Percentiles rank a stretch among this genome's conserved stretches.
These are phyloP conservation scores for Dendrolimus pini DNA, from an alignment of 2,888 invertebrate genomes.

Conservation along the genomic window DNA sequence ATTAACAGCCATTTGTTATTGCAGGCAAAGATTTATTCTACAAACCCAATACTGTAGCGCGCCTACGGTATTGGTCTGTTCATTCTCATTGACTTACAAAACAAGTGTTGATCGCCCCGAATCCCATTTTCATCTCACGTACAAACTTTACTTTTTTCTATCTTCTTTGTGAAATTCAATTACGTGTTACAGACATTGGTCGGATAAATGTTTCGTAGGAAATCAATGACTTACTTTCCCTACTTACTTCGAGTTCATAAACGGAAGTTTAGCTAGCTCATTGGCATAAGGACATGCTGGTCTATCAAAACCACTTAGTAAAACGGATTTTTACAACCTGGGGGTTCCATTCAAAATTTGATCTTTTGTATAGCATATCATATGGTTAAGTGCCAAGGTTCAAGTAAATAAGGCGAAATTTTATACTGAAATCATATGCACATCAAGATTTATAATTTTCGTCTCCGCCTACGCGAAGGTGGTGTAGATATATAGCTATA, in stretches of 20 bases:
- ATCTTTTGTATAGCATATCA: background rate
- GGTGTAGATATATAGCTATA: too few relatives aligned
- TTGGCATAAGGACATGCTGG: too few relatives aligned
- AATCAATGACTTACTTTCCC: conserved; percentile 31
- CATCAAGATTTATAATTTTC: too few relatives aligned
- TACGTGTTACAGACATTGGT: conserved; percentile 48
- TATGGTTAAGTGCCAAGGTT: background rate
- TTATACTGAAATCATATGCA: too few relatives aligned
- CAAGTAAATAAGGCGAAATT: too few relatives aligned
- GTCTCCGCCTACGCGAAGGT: too few relatives aligned
- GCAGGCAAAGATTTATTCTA: conserved; percentile 19
- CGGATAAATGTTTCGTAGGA: conserved; percentile 36
- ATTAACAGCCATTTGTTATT: conserved; percentile 20
- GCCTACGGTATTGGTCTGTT: conserved; percentile 15
- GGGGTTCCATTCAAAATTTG: too few relatives aligned
- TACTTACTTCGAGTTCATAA: conserved; percentile 22
- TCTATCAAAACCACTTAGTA: too few relatives aligned
- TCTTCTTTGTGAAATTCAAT: conserved; percentile 65
- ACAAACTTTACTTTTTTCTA: conserved; percentile 61
- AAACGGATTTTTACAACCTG: too few relatives aligned
- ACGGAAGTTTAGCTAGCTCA: background rate
- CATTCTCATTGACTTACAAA: conserved; percentile 56
- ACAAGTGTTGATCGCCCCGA: conserved; percentile 45
- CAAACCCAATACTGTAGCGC: conserved; percentile 17
- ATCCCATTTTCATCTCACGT: conserved; percentile 60